Evolutionary conservation across 64 coral and sea anemone genomes (phyloP), one percentile per base, ranked within the genome.

Genomic region (Astreopora myriophthalma): DNA sequence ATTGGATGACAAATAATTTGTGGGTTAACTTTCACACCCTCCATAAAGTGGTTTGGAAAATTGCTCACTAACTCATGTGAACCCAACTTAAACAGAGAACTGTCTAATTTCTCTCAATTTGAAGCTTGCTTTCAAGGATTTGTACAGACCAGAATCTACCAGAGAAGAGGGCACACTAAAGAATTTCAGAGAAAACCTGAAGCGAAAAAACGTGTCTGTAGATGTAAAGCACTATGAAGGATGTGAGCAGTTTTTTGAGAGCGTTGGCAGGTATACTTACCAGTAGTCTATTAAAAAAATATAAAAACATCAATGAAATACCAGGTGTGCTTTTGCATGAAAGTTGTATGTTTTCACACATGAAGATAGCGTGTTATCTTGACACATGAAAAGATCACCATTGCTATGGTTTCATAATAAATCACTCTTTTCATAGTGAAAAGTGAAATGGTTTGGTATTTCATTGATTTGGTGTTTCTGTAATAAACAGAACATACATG

Each of bases 241-340:
- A 64, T 64, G 24, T 64, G 60, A 64, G 60, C 60, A 64, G 60
- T 64, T 64, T 64, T 64, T 64, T 64, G 60, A 64, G 60, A 64
- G 61, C 61, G 9, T 64, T 64, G 61, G 61, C 61, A 64, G 61
- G 61, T 64, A 64, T 64, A 55, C 49, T 55, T 55, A n/a, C n/a
- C n/a, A n/a, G n/a, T n/a, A 24, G 9, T 24, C 61, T 64, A 64
- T 64, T 7, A 64, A 64, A 64, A 64, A 64, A 64, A 57, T 57
- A 57, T 57, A 64, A 0, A 64, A 64, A 64, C 61, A 64, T 64
- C 61, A 64, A 64, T 64, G 23, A 64, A 64, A 64, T 64, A 64
- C 61, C 61, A 64, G 4, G 61, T 64, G 61, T 64, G 61, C 22
- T 25, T 24, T 64, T 6, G 61, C 61, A 64, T 64, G 22, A 64